Conservation (phyloP, 2,888 invertebrate species). For the Lymantria dispar region DNA sequence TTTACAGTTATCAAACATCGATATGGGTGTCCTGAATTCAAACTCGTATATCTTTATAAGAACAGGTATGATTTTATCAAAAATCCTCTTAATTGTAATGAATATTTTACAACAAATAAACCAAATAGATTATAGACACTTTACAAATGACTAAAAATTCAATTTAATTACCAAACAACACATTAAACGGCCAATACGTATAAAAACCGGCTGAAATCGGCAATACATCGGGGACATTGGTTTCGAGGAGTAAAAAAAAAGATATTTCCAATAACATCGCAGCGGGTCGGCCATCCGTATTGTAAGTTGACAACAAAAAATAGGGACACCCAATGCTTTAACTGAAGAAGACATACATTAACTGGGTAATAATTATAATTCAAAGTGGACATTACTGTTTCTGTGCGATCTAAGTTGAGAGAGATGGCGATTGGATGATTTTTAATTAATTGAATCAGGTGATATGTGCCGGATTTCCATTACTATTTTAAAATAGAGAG, state of each 20-base stretch:
- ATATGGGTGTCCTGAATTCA: too few relatives aligned
- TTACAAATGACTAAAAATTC: background rate
- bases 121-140: background rate
- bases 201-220: slow-evolving; percentile 29
- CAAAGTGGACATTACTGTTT: slow-evolving; percentile 69
- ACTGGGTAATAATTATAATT: slow-evolving; percentile 76
- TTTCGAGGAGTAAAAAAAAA: slow-evolving; percentile 23
- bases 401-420: slow-evolving; percentile 21
- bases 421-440: background rate
- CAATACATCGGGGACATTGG: slow-evolving; percentile 30
- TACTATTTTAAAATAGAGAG: too few relatives aligned
- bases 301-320: slow-evolving; percentile 64
- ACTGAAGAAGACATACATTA: slow-evolving; percentile 80
- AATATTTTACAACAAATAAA: background rate
- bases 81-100: background rate
- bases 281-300: slow-evolving; percentile 61
- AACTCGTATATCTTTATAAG: too few relatives aligned
- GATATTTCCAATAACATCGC: slow-evolving; percentile 55
- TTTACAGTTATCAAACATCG: too few relatives aligned
- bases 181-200: slow-evolving; percentile 6
- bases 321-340: slow-evolving; percentile 73
- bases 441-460: background rate
- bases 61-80: background rate
- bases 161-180: background rate
- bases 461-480: too few relatives aligned